A percentile compares a stretch with the other conserved stretches of the same genome.
phyloP scores from a whole-genome alignment of 92 coral and sea anemone genomes.

The Umimayanthus chanpuru region DNA sequence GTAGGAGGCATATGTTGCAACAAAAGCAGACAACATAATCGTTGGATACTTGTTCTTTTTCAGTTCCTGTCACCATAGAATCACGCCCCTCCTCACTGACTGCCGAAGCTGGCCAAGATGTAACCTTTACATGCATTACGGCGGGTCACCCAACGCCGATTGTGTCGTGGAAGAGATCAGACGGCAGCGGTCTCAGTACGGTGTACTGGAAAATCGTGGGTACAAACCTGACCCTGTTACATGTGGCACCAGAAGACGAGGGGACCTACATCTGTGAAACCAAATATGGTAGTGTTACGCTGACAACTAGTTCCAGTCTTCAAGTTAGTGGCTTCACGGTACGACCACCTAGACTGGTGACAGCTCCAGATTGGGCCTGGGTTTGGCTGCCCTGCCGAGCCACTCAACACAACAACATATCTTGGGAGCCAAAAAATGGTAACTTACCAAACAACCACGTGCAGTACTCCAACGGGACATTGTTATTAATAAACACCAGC shows the following conservation, averaged over 20 bases:
- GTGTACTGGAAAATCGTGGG: neutral
- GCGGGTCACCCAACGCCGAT: too few relatives aligned
- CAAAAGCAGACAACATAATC: too few relatives aligned
- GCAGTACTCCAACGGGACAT: slow-evolving; percentile 1
- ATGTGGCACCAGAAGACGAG: neutral
- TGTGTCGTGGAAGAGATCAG: too few relatives aligned
- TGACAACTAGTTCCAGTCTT: neutral
- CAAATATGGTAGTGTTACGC: neutral
- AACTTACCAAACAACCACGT: neutral
- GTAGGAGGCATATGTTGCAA: too few relatives aligned
- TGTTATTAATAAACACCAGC: neutral
- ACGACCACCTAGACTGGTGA: neutral
- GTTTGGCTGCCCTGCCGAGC: neutral
- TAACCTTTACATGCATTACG: too few relatives aligned
- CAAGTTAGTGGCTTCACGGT: neutral
- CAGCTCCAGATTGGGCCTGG: neutral
- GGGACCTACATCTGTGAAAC: neutral
- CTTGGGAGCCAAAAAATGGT: neutral
- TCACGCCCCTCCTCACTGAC: too few relatives aligned
- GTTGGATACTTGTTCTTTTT: too few relatives aligned
- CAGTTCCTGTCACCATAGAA: too few relatives aligned
- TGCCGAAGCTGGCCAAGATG: too few relatives aligned
- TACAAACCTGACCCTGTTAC: neutral
- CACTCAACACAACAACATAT: neutral
- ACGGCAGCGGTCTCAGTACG: neutral